Conservation (phyloP, 1,140 invertebrate genomes). For the Lutraria rhynchaena region DNA sequence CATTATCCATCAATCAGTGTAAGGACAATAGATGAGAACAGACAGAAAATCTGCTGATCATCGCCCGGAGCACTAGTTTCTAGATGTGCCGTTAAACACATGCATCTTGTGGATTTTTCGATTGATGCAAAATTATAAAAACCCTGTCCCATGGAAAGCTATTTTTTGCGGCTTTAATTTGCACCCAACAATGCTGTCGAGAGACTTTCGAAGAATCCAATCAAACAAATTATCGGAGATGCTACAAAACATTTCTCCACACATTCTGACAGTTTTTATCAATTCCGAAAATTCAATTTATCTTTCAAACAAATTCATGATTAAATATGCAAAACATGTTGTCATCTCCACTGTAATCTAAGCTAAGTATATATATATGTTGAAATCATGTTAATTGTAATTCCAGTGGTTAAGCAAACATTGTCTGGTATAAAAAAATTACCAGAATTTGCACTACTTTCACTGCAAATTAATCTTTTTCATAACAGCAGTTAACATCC, state of each 20-base stretch:
- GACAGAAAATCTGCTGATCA: constrained; percentile 50
- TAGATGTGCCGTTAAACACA: constrained; percentile 25
- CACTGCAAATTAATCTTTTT: no score
- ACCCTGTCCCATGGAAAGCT: no score
- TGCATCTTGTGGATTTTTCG: constrained; percentile 1
- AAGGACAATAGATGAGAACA: constrained; percentile 55
- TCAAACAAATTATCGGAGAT: neutral
- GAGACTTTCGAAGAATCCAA: neutral
- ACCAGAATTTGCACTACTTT: no score
- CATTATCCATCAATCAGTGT: constrained; percentile 59
- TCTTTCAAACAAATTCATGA: neutral
- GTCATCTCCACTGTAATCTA: no score
- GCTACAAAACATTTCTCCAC: neutral
- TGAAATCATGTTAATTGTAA: no score
- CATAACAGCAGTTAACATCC: no score
- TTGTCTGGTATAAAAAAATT: no score
- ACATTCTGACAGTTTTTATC: neutral
- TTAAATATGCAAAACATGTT: neutral
- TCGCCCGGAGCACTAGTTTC: constrained; percentile 8
- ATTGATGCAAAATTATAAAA: constrained; percentile 15
- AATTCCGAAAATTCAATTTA: no score
- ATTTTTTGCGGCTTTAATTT: no score
- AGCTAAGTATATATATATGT: no score
- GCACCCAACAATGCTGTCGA: no score
- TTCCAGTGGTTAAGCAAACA: no score